Percentiles rank a stretch among this genome's conserved stretches.
These are phyloP conservation scores for Lepus americanus DNA, from an alignment of 2,113 vertebrate genomes.

Conservation along the genomic window DNA sequence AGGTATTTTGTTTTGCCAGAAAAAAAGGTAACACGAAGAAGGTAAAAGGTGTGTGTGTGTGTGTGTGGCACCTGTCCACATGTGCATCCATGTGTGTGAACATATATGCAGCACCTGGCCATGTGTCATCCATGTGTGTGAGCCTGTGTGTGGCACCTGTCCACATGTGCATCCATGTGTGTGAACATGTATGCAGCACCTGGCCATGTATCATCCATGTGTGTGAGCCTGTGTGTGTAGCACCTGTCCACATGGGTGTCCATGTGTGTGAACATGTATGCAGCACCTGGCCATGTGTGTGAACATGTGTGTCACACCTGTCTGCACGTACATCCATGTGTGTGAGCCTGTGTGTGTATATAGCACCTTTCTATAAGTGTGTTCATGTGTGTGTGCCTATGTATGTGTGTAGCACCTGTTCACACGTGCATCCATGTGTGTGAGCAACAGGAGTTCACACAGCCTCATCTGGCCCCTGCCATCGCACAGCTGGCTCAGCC, in stretches of 20 bases:
- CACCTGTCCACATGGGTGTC: too few relatives aligned
- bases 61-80: not conserved
- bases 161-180: too few relatives aligned
- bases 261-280: too few relatives aligned
- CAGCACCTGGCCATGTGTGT: not conserved
- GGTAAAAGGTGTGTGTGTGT: not conserved
- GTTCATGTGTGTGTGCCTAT: too few relatives aligned
- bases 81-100: not conserved
- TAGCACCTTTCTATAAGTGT: not conserved
- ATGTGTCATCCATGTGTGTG: too few relatives aligned
- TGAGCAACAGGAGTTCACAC: not conserved
- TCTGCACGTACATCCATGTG: too few relatives aligned
- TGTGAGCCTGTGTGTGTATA: too few relatives aligned
- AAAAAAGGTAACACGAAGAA: not conserved
- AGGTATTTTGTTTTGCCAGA: constrained; percentile 18
- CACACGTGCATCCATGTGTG: too few relatives aligned
- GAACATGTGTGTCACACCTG: too few relatives aligned
- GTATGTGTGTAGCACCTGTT: too few relatives aligned
- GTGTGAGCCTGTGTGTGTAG: not conserved
- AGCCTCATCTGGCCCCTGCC: not conserved
- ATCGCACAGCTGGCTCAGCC: not conserved
- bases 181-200: not conserved
- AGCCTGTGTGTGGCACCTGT: too few relatives aligned
- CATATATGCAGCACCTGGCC: not conserved
- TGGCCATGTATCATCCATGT: too few relatives aligned